Percentiles rank a stretch among this genome's conserved stretches.
Evolutionary conservation across 1,140 invertebrate genomes (phyloP).

Genomic region (Halyomorpha halys): DNA sequence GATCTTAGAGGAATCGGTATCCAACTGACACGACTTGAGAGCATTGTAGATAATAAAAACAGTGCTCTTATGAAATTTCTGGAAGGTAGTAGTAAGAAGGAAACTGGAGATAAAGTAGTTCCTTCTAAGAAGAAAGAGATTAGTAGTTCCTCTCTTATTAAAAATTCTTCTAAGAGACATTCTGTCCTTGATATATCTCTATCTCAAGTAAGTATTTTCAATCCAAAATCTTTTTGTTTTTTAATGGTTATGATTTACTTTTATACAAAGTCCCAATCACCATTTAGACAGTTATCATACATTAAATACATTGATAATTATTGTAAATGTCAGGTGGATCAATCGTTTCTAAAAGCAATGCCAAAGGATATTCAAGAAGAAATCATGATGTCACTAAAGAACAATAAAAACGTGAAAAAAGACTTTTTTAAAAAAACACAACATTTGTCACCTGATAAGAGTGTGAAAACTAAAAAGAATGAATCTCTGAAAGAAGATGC

Average conservation of each 20-base stretch:
- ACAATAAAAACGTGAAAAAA: slow-evolving; percentile 15
- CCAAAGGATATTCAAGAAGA: slow-evolving; percentile 51
- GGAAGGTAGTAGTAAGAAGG: background rate
- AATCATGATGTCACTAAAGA: slow-evolving; percentile 39
- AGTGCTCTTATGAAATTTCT: slow-evolving; percentile 17
- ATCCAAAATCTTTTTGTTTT: background rate
- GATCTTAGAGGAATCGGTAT: slow-evolving; percentile 71
- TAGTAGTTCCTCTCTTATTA: background rate
- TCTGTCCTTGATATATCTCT: background rate
- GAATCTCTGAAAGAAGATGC: background rate
- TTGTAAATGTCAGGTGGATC: slow-evolving; percentile 34
- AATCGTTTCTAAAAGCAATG: slow-evolving; percentile 45
- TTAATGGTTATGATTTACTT: background rate
- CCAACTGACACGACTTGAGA: slow-evolving; percentile 49
- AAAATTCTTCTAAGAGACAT: background rate
- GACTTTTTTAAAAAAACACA: slow-evolving; percentile 2
- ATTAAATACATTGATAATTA: too few species aligned
- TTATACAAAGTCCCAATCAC: background rate
- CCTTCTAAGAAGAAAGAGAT: background rate
- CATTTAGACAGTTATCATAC: too few species aligned
- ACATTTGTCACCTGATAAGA: too few species aligned
- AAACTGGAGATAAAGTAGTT: background rate
- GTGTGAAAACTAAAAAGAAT: background rate
- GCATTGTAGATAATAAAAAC: background rate
- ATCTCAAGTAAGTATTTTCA: background rate